These are phyloP conservation scores for Drosophila kambysellisi DNA, from an alignment of 2,888 invertebrate species.

Conservation along the genomic window DNA sequence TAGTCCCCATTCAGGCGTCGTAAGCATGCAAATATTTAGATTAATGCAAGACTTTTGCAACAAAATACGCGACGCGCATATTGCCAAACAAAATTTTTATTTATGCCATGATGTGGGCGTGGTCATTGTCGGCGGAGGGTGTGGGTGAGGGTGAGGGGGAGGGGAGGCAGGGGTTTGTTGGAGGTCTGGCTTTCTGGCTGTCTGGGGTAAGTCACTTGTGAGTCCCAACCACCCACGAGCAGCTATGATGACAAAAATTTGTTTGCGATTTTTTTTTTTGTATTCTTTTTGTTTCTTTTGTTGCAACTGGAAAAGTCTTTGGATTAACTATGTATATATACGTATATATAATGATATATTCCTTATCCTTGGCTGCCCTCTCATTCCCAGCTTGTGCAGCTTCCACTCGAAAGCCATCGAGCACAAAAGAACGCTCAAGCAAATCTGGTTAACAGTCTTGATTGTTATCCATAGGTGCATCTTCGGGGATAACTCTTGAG, in stretches of 20 bases:
- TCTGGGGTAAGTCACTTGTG: constrained; percentile 47
- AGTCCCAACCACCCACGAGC: constrained; percentile 60
- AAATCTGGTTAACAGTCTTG: not conserved
- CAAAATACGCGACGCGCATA: constrained; percentile 79
- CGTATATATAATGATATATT: constrained; percentile 11
- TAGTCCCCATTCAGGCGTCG: constrained; percentile 12
- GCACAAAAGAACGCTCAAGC: not conserved
- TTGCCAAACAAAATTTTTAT: constrained; percentile 77
- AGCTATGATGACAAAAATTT: constrained; percentile 57
- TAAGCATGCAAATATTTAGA: constrained; percentile 79
- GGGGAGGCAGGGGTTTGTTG: not conserved
- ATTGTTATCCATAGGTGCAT: not conserved
- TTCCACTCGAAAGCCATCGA: not conserved
- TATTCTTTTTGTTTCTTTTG: not conserved
- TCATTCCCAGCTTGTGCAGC: constrained; percentile 1
- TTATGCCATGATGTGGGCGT: constrained; percentile 56
- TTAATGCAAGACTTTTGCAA: constrained; percentile 79
- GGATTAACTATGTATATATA: constrained; percentile 8
- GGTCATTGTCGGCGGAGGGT: not conserved
- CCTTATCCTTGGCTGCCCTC: constrained; percentile 1
- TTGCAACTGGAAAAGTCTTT: constrained; percentile 8
- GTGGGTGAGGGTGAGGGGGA: not conserved
- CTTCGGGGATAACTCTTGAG: not conserved
- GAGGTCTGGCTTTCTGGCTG: constrained; percentile 33
- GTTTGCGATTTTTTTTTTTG: constrained; percentile 22